phyloP scores from a whole-genome alignment of 2,888 invertebrate genomes.

The Euphydryas editha region DNA sequence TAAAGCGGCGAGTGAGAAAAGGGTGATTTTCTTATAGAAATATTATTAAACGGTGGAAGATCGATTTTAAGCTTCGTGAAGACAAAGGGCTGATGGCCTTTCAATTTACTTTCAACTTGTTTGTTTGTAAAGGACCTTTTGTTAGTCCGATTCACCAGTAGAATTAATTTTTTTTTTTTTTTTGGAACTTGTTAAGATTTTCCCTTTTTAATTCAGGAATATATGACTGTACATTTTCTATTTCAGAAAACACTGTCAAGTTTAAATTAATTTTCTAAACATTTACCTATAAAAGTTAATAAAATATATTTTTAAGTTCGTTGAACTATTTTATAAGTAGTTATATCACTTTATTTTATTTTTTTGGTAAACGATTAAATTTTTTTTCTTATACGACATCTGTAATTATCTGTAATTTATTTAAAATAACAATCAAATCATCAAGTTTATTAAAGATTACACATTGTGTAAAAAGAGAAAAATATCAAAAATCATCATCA shows the following conservation, averaged over 20 bases:
- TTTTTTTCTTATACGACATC: no score
- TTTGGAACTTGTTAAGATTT: not conserved
- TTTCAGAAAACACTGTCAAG: no score
- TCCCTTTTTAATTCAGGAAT: not conserved
- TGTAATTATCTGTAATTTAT: no score
- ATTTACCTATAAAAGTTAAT: no score
- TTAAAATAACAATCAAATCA: no score
- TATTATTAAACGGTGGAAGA: conserved; percentile 70
- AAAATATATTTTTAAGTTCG: no score
- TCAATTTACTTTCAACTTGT: conserved; percentile 63
- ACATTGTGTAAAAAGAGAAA: not conserved
- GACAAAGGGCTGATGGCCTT: conserved; percentile 58
- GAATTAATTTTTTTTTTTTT: conserved; percentile 20
- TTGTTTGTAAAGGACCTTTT: conserved; percentile 50
- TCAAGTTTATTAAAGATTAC: no score
- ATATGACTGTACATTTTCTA: not conserved
- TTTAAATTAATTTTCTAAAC: no score
- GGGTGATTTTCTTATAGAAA: conserved; percentile 70
- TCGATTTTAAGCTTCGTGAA: conserved; percentile 62
- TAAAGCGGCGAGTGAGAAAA: conserved; percentile 42
- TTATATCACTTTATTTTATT: no score
- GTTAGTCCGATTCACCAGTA: conserved; percentile 41
- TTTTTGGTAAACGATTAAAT: no score
- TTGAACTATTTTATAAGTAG: no score
- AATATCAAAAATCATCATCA: conserved; percentile 3